Evolutionary conservation across 1,140 invertebrate genomes (phyloP), one percentile per base, ranked within the genome.

Genomic region (Oryzaephilus surinamensis): DNA sequence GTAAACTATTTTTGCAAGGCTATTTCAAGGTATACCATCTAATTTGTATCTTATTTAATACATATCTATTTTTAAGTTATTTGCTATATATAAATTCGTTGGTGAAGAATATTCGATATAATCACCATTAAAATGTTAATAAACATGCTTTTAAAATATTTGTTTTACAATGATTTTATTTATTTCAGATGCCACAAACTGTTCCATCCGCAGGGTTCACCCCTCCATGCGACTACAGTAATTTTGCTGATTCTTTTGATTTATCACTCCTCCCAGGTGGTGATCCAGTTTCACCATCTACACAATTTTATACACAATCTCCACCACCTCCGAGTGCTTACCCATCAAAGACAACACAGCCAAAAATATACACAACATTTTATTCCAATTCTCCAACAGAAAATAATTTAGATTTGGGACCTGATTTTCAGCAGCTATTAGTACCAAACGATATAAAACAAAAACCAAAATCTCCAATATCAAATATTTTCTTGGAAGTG

Each of bases 101-200:
- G 29, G 30, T 26, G 17, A 34, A 29, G n/a, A n/a, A n/a, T n/a
- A n/a, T n/a, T n/a, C n/a, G n/a, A n/a, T 15, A 17, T 32, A 4
- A 32, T 8, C 8, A 16, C 5, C 8, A 32, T 7, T n/a, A 19
- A 15, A 16, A 19, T 13, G 31, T 13, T 10, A 32, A 32, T 10
- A n/a, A 17, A 32, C 18, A 17, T 11, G 6, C 8, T 7, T 32
- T 16, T 10, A 16, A 2, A 7, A 16, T 32, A n/a, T 16, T 10
- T 32, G 7, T n/a, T 32, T n/a, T n/a, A n/a, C 7, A 32, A 17
- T 13, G 24, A 12, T 28, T 30, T 30, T 8, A 16, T 57, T 50
- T 51, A 32, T 70, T 67, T 19, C 76, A 86, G 83, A 86, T 86
- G 83, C 78, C 81, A 65, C 83, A 86, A 65, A 81, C 74, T 38